Conservation (phyloP, 2,113 vertebrate species). For the Phylloscopus whistleri region DNA sequence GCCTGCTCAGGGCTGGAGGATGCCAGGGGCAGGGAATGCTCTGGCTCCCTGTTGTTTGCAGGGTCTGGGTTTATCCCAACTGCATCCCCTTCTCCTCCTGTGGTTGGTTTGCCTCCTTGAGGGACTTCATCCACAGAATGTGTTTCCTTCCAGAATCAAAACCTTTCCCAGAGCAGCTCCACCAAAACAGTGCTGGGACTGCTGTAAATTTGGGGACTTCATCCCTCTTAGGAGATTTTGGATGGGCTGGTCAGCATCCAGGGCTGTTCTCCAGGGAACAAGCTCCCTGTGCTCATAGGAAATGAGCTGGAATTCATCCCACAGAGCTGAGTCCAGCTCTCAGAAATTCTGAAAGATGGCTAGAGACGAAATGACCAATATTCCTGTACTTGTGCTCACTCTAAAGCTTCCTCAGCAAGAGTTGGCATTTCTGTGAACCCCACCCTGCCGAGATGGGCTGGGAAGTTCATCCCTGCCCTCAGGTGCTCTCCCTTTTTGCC, state of each 20-base stretch:
- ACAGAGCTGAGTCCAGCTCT: background rate
- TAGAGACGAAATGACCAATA: background rate
- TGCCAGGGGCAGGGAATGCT: background rate
- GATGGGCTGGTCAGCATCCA: background rate
- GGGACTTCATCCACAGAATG: background rate
- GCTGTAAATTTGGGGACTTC: background rate
- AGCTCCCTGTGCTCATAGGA: background rate
- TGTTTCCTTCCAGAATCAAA: background rate
- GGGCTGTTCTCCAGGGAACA: background rate
- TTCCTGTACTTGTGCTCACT: background rate
- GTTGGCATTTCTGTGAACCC: background rate
- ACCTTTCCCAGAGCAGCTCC: background rate
- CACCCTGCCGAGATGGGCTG: rapidly evolving
- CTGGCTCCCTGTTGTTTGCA: rapidly evolving
- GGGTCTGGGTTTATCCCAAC: background rate
- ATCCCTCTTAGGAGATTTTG: background rate
- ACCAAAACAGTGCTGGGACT: rapidly evolving
- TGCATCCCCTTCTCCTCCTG: background rate
- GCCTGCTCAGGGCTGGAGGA: background rate
- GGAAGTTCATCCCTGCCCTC: background rate
- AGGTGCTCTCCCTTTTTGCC: background rate
- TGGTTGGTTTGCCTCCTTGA: background rate
- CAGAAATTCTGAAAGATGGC: background rate
- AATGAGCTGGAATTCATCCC: background rate
- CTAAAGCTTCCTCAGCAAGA: background rate